These are phyloP conservation scores for Myopa tessellatipennis DNA, from an alignment of 2,888 invertebrate species.

Conservation along the genomic window DNA sequence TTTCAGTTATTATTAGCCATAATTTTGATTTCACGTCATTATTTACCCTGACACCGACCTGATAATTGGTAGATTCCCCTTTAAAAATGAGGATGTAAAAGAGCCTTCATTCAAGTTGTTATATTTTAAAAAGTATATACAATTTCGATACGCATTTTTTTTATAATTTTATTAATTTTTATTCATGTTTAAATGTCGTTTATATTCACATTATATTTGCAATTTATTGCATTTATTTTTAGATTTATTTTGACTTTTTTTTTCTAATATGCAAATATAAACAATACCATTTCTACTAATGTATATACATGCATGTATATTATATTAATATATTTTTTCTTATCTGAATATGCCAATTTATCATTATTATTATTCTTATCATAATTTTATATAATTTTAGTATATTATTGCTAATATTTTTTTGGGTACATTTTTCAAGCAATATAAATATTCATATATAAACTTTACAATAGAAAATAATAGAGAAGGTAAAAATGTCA, in stretches of 20 bases:
- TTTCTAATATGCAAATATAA: conserved; percentile 31
- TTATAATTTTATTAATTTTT: conserved; percentile 22
- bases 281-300: conserved; percentile 37
- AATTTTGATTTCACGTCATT: too few relatives aligned
- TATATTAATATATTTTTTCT: conserved; percentile 6
- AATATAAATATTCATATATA: background rate
- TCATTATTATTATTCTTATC: conserved; percentile 23
- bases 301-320: conserved; percentile 15
- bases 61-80: too few relatives aligned
- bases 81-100: too few relatives aligned
- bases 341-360: conserved; percentile 8
- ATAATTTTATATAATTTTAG: background rate
- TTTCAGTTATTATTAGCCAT: too few relatives aligned
- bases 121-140: too few relatives aligned
- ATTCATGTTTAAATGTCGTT: conserved; percentile 18
- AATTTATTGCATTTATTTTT: conserved; percentile 22
- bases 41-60: too few relatives aligned
- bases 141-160: too few relatives aligned
- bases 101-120: too few relatives aligned
- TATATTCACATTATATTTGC: conserved; percentile 23
- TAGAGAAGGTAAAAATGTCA: background rate
- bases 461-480: conserved; percentile 27
- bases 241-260: conserved; percentile 8
- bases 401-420: conserved; percentile 12
- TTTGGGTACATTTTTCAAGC: background rate